Evolutionary conservation across 2,797 vertebrate genomes (phyloP).

Genomic region (Protosalanx chinensis): DNA sequence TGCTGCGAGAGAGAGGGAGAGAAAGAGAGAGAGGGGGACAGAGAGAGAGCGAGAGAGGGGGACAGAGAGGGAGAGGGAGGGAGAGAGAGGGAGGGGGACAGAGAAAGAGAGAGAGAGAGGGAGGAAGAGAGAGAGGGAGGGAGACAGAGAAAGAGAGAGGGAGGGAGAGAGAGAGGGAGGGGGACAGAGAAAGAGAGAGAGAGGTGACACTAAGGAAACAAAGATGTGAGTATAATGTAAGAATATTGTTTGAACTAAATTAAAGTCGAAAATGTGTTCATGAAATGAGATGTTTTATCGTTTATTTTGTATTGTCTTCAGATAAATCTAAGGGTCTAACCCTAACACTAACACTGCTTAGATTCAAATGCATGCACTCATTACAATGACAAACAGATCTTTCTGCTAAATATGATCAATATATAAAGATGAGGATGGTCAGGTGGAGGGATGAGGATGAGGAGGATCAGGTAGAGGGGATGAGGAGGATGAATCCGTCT

Average conservation of each 20-base stretch:
- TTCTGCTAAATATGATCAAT: no score
- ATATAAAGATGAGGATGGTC: neutral
- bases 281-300: neutral
- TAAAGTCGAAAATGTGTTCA: neutral
- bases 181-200: no score
- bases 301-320: neutral
- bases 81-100: no score
- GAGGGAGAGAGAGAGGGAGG: no score
- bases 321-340: neutral
- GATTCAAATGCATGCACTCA: neutral
- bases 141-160: no score
- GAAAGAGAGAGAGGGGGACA: neutral
- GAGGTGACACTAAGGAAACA: no score
- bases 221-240: neutral
- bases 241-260: neutral
- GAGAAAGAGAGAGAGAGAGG: neutral
- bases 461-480: neutral
- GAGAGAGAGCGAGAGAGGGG: neutral
- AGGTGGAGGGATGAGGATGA: no score
- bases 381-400: neutral
- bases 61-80: no score
- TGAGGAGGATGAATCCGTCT: constrained; percentile 66
- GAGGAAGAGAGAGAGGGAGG: neutral
- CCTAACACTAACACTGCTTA: neutral
- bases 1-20: no score